phyloP scores from a whole-genome alignment of 2,888 invertebrate genomes.

The Bombylius major region DNA sequence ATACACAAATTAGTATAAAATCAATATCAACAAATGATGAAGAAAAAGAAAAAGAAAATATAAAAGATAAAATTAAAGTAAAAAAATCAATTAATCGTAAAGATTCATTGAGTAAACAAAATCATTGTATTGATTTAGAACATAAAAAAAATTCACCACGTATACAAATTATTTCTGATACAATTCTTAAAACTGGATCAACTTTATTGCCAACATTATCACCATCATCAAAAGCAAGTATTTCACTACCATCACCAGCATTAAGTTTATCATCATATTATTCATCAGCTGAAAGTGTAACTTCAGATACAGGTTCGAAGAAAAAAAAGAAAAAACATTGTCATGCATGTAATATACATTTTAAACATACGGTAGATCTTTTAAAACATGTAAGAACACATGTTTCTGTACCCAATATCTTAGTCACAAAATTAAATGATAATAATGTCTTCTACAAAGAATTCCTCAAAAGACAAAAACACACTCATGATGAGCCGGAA shows the following conservation, averaged over 20 bases:
- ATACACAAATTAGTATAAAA: background rate
- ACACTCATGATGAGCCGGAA: background rate
- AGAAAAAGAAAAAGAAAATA: background rate
- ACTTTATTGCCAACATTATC: too few relatives aligned
- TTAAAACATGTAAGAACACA: conserved; percentile 16
- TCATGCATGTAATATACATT: conserved; percentile 17
- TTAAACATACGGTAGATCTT: conserved; percentile 17
- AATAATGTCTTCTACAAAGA: conserved; percentile 14
- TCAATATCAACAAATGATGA: background rate
- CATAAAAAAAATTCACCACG: too few relatives aligned
- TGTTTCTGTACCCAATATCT: conserved; percentile 16
- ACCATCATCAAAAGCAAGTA: background rate
- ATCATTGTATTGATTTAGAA: too few relatives aligned
- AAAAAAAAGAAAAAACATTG: conserved; percentile 18
- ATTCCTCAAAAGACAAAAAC: conserved; percentile 6
- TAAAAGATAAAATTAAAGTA: too few relatives aligned
- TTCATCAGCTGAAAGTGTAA: conserved; percentile 17
- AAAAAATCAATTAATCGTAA: too few relatives aligned
- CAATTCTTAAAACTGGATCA: too few relatives aligned
- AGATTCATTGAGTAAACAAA: too few relatives aligned
- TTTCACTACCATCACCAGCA: conserved; percentile 10
- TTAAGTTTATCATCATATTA: conserved; percentile 16
- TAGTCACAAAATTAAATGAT: conserved; percentile 15
- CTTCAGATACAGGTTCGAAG: conserved; percentile 13
- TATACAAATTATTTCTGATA: too few relatives aligned